These are phyloP conservation scores for Dendrolimus pini DNA, from an alignment of 2,888 invertebrate genomes.

Conservation along the genomic window DNA sequence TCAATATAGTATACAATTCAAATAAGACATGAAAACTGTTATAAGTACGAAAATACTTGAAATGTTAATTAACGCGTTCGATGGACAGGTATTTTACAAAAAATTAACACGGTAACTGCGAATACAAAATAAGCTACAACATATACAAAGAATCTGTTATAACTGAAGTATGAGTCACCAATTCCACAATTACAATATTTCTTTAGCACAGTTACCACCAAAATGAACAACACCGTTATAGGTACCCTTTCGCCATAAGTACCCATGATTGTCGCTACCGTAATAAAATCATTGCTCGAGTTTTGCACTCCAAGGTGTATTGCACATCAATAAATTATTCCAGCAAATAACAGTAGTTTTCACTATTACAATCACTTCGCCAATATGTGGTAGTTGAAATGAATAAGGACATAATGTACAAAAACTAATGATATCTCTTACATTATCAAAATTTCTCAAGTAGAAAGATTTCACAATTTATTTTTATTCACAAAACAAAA, in stretches of 20 bases:
- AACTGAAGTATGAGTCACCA: background rate
- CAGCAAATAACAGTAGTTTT: background rate
- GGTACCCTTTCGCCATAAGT: background rate
- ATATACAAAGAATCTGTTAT: background rate
- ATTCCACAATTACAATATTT: background rate
- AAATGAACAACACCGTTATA: background rate
- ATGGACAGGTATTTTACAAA: too few relatives aligned
- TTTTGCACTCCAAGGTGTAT: background rate
- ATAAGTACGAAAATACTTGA: too few relatives aligned
- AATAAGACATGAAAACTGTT: too few relatives aligned
- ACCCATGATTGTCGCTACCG: background rate
- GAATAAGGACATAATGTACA: background rate
- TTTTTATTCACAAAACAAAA: background rate
- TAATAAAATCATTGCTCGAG: background rate
- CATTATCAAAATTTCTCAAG: constrained; percentile 3
- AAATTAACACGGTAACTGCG: too few relatives aligned
- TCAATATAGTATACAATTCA: too few relatives aligned
- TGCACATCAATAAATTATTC: background rate
- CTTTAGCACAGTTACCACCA: background rate
- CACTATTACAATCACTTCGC: background rate
- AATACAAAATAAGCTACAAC: background rate
- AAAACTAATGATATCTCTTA: background rate
- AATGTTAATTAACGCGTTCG: too few relatives aligned
- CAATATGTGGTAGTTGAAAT: background rate
- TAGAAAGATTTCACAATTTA: background rate